Evolutionary conservation across 2,113 vertebrate species (phyloP), one percentile per base, ranked within the genome.

Genomic region (Nothobranchius kuhntae): DNA sequence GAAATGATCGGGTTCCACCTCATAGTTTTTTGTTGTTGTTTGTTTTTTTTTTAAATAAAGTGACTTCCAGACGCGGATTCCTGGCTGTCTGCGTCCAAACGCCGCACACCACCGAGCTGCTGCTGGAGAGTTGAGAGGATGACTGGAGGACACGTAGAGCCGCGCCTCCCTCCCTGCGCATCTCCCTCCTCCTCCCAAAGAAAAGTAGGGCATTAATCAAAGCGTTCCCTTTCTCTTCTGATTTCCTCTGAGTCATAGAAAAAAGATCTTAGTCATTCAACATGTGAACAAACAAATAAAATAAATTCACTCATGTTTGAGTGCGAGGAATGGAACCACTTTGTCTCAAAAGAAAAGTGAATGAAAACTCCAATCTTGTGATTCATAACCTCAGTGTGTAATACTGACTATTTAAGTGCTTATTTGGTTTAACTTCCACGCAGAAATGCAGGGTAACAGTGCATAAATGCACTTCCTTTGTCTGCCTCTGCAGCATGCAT

Each of bases 121-220:
- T 30, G 36, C 21, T 21, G 21, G 21, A 21, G 46, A 66, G 62
- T 9, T 17, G 62, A 55, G 62, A 55, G 65, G 82, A 81, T 77
- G 86, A 75, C 60, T 65, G 84, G 68, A 79, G 85, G 80, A 81
- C 72, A 68, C 73, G 53, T 44, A 86, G 86, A 0, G 71, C 84
- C 86, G 86, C 85, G 83, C 61, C 60, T 61, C 72, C 69, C 73
- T 26, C 73, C 50, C 53, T 51, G 55, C 59, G 75, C 82, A 80
- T 74, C 81, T 81, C 66, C 80, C 80, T 73, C 86, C 81, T 75
- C 81, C 57, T 58, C 74, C 3, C 8, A 53, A 17, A 62, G 26
- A 66, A 87, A 86, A 85, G 79, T 84, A 87, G 84, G 88, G 46
- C 86, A 82, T 0, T 35, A 52, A 71, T 73, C 47, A 76, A 59